Evolutionary conservation across 2,888 invertebrate species (phyloP).

Genomic region (Eudasyphora cyanicolor): DNA sequence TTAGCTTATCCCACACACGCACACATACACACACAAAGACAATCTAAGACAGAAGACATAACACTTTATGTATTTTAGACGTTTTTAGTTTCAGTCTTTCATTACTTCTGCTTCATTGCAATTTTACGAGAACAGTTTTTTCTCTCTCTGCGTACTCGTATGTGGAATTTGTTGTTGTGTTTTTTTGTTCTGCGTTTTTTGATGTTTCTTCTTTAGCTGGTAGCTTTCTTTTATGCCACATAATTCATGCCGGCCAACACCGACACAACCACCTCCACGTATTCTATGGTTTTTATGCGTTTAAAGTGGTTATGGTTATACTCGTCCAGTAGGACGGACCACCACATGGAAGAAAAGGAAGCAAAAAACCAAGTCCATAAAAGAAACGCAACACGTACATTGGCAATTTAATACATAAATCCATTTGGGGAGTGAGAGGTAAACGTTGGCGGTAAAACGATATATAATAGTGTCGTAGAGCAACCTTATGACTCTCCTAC

Average conservation of each 20-base stretch:
- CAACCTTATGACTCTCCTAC: not conserved
- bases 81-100: not conserved
- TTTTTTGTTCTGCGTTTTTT: too few species aligned
- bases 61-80: not conserved
- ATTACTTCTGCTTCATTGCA: conserved; percentile 6
- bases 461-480: not conserved
- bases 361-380: conserved; percentile 4
- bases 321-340: too few species aligned
- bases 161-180: not conserved
- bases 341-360: too few species aligned
- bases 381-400: conserved; percentile 57
- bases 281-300: not conserved
- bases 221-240: not conserved
- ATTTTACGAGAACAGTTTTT: conserved; percentile 6
- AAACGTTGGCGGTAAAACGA: not conserved
- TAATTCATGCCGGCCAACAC: not conserved
- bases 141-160: too few species aligned
- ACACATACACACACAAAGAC: conserved; percentile 2
- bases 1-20: not conserved
- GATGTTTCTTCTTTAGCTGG: not conserved
- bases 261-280: not conserved
- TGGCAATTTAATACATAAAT: conserved; percentile 53
- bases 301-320: not conserved
- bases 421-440: not conserved
- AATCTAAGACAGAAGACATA: not conserved